phyloP scores from a whole-genome alignment of 2,113 vertebrate species.

The Ramphastos sulfuratus region DNA sequence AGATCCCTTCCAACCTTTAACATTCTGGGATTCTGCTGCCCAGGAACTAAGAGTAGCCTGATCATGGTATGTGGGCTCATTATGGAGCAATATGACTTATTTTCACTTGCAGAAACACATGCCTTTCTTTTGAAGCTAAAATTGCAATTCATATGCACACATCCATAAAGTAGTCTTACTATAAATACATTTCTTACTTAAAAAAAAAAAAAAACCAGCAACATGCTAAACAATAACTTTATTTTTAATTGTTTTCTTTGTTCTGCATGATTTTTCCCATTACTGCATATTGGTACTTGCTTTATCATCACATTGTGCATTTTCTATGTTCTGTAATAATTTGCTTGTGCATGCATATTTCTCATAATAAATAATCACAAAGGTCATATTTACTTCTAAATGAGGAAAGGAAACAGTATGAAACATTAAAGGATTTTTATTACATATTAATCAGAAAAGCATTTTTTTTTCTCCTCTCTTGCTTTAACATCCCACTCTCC shows the following conservation, averaged over 20 bases:
- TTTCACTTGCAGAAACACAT: not conserved
- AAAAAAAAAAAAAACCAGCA: not conserved
- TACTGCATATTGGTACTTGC: not conserved
- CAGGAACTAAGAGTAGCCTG: not conserved
- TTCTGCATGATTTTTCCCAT: not conserved
- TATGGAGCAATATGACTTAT: fast-evolving
- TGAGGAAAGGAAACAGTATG: not conserved
- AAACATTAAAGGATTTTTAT: not conserved
- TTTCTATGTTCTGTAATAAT: not conserved
- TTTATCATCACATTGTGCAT: not conserved
- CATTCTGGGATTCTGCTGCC: not conserved
- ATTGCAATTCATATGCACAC: fast-evolving
- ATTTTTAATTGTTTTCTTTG: not conserved
- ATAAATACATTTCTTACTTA: not conserved
- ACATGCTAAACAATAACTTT: not conserved
- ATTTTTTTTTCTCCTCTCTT: not conserved
- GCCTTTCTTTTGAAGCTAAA: not conserved
- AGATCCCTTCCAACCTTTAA: no score
- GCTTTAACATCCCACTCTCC: not conserved
- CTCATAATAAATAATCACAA: not conserved
- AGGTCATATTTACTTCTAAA: not conserved
- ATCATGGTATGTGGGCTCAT: not conserved
- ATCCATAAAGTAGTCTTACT: not conserved
- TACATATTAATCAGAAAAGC: not conserved
- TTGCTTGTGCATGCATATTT: not conserved